These are phyloP conservation scores for Manacus vitellinus DNA, from an alignment of 2,113 vertebrate genomes.

Conservation along the genomic window DNA sequence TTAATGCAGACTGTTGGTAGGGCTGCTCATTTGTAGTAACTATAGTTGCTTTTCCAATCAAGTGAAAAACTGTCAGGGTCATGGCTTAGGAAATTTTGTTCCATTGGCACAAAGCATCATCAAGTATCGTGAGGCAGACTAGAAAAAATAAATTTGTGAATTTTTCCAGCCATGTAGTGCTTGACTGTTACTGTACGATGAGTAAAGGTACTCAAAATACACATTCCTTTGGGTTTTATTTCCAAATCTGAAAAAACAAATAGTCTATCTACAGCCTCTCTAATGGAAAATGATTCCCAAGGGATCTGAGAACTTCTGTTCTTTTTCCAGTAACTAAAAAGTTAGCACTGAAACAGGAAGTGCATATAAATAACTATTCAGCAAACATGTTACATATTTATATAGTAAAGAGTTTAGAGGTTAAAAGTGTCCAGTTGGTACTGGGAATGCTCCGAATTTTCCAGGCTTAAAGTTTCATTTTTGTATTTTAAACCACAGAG, in stretches of 20 bases:
- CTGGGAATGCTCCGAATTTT: slow-evolving; percentile 63
- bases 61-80: not conserved
- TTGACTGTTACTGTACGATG: slow-evolving; percentile 41
- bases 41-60: not conserved
- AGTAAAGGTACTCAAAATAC: slow-evolving; percentile 59
- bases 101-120: not conserved
- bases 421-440: slow-evolving; percentile 70
- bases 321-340: slow-evolving; percentile 66
- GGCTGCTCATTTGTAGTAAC: not conserved
- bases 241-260: slow-evolving; percentile 69
- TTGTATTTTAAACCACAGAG: slow-evolving; percentile 59
- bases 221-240: slow-evolving; percentile 49
- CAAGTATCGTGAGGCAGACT: not conserved
- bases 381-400: slow-evolving; percentile 59
- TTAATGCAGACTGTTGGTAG: not conserved
- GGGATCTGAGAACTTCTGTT: slow-evolving; percentile 58
- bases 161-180: not conserved
- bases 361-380: slow-evolving; percentile 67
- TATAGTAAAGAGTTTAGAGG: slow-evolving; percentile 44
- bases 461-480: slow-evolving; percentile 10
- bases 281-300: slow-evolving; percentile 73
- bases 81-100: not conserved
- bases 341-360: slow-evolving; percentile 70
- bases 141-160: slow-evolving; percentile 17
- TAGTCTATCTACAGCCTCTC: slow-evolving; percentile 40